These are phyloP conservation scores for Archips crataeganus DNA, from an alignment of 2,888 invertebrate genomes.

Conservation along the genomic window DNA sequence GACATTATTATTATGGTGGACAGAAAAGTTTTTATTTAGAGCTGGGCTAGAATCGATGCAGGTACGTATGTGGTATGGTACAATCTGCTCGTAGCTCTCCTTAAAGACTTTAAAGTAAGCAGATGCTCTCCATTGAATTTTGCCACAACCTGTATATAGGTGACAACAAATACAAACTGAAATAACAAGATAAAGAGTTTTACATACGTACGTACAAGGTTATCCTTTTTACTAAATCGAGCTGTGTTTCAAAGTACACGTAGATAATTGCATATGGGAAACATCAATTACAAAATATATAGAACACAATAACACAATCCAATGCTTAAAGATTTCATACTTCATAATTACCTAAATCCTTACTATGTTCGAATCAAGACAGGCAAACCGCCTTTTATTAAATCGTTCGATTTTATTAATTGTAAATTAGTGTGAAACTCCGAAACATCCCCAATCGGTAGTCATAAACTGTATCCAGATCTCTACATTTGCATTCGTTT, in stretches of 20 bases:
- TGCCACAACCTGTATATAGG: too few relatives aligned
- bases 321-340: constrained; percentile 26
- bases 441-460: constrained; percentile 29
- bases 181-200: too few relatives aligned
- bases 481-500: not conserved
- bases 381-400: constrained; percentile 2
- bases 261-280: not conserved
- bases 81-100: too few relatives aligned
- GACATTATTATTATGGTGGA: too few relatives aligned
- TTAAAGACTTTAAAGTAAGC: too few relatives aligned
- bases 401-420: constrained; percentile 19
- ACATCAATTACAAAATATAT: constrained; percentile 4
- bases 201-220: too few relatives aligned
- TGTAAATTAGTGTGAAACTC: constrained; percentile 24
- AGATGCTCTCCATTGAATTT: too few relatives aligned
- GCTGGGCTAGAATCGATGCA: too few relatives aligned
- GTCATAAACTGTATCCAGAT: constrained; percentile 59
- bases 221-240: too few relatives aligned
- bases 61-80: too few relatives aligned
- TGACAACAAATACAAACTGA: too few relatives aligned
- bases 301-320: not conserved
- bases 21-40: too few relatives aligned
- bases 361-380: constrained; percentile 1
- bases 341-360: constrained; percentile 31
- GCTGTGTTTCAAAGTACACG: not conserved